phyloP scores from a whole-genome alignment of 2,888 invertebrate species.

The Phoenoteleia sp. region DNA sequence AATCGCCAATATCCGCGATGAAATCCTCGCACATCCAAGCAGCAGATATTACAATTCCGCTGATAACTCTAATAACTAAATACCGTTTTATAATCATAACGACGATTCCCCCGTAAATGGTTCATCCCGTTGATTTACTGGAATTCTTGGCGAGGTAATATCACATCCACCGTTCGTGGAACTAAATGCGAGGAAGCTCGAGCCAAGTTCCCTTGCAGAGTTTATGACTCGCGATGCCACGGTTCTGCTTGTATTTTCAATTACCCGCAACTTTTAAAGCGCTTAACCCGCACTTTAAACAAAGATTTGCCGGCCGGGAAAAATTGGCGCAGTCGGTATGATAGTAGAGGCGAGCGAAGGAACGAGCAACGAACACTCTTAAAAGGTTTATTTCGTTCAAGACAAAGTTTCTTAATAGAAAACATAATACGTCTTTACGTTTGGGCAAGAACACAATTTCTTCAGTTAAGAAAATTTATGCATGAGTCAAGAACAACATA shows the following conservation, averaged over 20 bases:
- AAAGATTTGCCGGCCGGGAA: conserved; percentile 66
- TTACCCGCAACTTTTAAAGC: conserved; percentile 71
- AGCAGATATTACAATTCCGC: conserved; percentile 36
- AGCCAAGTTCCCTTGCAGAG: conserved; percentile 13
- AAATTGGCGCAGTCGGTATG: conserved; percentile 49
- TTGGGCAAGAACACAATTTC: no score
- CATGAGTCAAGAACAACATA: no score
- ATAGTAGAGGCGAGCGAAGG: neutral
- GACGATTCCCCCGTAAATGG: conserved; percentile 57
- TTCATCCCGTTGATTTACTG: conserved; percentile 67
- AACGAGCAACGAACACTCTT: neutral
- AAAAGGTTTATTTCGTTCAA: no score
- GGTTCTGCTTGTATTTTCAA: conserved; percentile 65
- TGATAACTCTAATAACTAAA: conserved; percentile 61
- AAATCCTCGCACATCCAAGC: neutral
- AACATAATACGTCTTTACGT: no score
- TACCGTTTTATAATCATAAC: conserved; percentile 63
- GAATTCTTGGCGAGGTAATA: conserved; percentile 68
- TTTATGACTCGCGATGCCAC: conserved; percentile 66
- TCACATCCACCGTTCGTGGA: conserved; percentile 49
- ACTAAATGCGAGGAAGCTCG: conserved; percentile 42
- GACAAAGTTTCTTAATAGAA: no score
- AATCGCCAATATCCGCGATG: conserved; percentile 2
- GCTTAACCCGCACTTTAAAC: conserved; percentile 65
- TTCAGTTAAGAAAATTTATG: no score